Conservation (phyloP, 2,797 vertebrate genomes). For the Coracias cyanogaster region DNA sequence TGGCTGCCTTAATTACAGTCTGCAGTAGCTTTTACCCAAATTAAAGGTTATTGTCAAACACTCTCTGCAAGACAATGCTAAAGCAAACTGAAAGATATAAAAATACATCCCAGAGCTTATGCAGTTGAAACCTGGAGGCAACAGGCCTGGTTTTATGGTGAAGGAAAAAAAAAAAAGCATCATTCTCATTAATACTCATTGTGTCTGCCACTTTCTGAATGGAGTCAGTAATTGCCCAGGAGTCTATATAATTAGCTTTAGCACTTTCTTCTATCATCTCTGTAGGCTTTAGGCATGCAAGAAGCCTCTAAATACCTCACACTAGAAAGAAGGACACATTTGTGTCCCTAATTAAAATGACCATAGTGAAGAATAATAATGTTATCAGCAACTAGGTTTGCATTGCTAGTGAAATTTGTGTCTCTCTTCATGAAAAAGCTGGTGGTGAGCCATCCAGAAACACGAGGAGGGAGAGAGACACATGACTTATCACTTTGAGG, state of each 20-base stretch:
- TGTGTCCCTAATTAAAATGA: neutral
- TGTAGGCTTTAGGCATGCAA: neutral
- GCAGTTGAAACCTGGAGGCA: slow-evolving; percentile 13
- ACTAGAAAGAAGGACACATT: neutral
- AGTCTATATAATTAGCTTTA: neutral
- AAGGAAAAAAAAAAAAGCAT: neutral
- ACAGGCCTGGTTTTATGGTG: neutral
- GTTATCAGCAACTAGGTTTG: neutral
- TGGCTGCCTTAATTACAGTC: slow-evolving; percentile 45
- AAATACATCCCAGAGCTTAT: neutral
- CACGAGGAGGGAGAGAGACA: neutral
- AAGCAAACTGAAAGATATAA: neutral
- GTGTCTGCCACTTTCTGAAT: neutral
- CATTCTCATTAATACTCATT: neutral
- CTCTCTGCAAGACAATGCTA: neutral
- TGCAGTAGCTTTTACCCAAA: neutral
- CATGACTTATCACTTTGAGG: fast-evolving
- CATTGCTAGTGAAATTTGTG: neutral
- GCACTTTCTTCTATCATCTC: neutral
- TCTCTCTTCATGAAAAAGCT: neutral
- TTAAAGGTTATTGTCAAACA: slow-evolving; percentile 38
- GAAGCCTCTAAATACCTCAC: neutral
- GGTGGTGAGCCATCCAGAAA: neutral
- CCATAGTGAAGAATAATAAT: neutral
- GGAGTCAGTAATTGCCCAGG: neutral